Evolutionary conservation across 2,113 vertebrate species (phyloP).

Genomic region (Ciconia boyciana): DNA sequence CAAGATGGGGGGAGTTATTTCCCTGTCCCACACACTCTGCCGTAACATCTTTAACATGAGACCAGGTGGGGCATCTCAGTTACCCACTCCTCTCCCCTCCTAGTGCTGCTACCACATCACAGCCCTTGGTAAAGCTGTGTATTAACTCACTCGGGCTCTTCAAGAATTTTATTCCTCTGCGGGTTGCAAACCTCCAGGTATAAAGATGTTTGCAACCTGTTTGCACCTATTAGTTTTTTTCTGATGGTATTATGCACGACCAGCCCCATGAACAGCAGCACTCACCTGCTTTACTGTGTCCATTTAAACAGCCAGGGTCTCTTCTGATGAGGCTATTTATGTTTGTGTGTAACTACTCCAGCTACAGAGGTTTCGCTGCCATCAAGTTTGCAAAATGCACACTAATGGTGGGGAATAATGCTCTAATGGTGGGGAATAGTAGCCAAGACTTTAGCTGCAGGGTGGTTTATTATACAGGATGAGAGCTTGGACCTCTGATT

Average conservation of each 20-base stretch:
- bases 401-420: neutral
- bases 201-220: neutral
- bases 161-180: neutral
- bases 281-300: neutral
- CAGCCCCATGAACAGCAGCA: fast-evolving
- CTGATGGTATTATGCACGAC: fast-evolving
- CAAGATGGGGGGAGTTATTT: neutral
- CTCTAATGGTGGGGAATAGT: neutral
- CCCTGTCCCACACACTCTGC: neutral
- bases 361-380: neutral
- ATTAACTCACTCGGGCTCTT: neutral
- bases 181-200: neutral
- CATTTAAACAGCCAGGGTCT: neutral
- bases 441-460: neutral
- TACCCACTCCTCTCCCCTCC: neutral
- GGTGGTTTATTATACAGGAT: neutral
- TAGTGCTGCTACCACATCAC: neutral
- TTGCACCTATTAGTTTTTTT: neutral
- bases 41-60: neutral
- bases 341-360: neutral
- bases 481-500: neutral
- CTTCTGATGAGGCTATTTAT: neutral
- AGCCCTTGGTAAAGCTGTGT: neutral
- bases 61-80: neutral
- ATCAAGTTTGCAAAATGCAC: neutral